Conservation (phyloP, 2,113 vertebrate genomes). For the Oxygymnocypris stewartii region DNA sequence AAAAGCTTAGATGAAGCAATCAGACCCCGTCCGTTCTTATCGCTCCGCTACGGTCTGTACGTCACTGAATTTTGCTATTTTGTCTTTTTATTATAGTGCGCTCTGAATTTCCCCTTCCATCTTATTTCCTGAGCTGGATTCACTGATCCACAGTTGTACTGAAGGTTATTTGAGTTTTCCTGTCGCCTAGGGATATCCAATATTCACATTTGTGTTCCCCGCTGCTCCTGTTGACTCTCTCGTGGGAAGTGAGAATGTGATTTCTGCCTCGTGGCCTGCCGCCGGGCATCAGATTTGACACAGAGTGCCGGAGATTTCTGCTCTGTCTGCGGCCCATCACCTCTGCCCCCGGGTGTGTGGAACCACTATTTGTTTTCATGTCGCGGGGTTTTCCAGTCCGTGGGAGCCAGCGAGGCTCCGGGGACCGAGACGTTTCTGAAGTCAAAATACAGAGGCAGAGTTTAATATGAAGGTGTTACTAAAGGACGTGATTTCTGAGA, state of each 20-base stretch:
- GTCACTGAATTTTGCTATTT: constrained; percentile 39
- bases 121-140: constrained; percentile 40
- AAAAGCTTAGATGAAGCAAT: constrained; percentile 38
- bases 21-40: constrained; percentile 33
- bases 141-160: constrained; percentile 47
- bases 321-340: constrained; percentile 32
- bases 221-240: constrained; percentile 29
- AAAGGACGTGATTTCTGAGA: background rate
- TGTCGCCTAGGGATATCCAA: constrained; percentile 47
- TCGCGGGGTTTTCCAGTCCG: constrained; percentile 44
- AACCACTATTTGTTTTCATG: constrained; percentile 52
- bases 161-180: constrained; percentile 53
- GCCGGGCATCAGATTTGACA: constrained; percentile 44
- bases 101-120: constrained; percentile 23
- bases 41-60: constrained; percentile 22
- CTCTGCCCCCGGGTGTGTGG: constrained; percentile 33
- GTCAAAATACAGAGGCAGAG: constrained; percentile 18
- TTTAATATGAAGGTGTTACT: constrained; percentile 21
- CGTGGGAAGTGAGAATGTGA: constrained; percentile 48
- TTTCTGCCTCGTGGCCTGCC: constrained; percentile 44
- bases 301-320: constrained; percentile 9
- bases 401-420: constrained; percentile 32
- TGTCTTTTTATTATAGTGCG: constrained; percentile 45
- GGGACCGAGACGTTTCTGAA: constrained; percentile 24
- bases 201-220: constrained; percentile 47